These are phyloP conservation scores for Xanthia icteritia DNA, from an alignment of 2,888 invertebrate species.

Conservation along the genomic window DNA sequence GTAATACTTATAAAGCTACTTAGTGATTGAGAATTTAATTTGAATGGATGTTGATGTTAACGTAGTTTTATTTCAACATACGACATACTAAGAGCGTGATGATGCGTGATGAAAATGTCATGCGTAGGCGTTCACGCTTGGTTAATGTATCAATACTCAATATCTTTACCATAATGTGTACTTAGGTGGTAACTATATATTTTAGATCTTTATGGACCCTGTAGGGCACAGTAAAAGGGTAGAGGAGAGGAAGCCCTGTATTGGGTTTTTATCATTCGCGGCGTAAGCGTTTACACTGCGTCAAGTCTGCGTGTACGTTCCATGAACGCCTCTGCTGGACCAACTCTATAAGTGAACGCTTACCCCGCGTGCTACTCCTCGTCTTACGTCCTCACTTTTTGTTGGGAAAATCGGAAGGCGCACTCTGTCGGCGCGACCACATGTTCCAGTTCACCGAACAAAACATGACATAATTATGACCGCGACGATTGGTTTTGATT, in stretches of 20 bases:
- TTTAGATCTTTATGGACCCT: no score
- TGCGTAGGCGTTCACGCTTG: not conserved
- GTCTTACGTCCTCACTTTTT: not conserved
- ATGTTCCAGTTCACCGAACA: no score
- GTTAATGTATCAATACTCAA: no score
- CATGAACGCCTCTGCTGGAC: not conserved
- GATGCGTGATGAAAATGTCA: not conserved
- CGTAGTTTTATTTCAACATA: not conserved
- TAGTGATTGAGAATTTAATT: not conserved
- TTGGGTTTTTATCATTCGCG: no score
- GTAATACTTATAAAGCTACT: constrained; percentile 30
- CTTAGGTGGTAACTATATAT: no score
- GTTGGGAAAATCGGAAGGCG: not conserved
- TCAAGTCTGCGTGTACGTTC: not conserved
- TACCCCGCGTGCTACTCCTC: not conserved
- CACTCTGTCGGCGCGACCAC: not conserved
- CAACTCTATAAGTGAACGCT: not conserved
- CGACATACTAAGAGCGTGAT: not conserved
- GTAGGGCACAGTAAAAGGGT: no score
- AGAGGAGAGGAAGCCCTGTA: no score
- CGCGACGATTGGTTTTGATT: not conserved
- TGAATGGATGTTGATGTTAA: not conserved
- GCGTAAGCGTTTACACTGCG: not conserved
- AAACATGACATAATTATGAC: no score
- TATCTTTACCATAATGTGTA: no score